Conservation (phyloP, 2,113 vertebrate genomes). For the Cryptomyrus ogoouensis region DNA sequence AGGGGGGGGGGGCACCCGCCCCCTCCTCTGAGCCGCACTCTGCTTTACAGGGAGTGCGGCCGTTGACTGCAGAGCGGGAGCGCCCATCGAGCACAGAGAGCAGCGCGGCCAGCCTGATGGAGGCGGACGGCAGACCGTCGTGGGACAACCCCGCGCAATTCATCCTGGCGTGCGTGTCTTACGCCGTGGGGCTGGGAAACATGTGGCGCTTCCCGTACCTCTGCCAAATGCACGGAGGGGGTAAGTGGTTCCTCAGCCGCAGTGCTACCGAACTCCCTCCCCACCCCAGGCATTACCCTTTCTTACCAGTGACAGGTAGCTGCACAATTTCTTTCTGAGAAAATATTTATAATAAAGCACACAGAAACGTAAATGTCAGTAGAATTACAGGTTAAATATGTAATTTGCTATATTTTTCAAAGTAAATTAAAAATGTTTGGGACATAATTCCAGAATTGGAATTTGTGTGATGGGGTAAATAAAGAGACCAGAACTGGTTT, state of each 20-base stretch:
- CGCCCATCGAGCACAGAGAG: neutral
- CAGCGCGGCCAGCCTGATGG: constrained; percentile 34
- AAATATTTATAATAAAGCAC: neutral
- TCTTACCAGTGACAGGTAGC: neutral
- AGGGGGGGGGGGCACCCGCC: neutral
- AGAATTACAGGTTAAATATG: neutral
- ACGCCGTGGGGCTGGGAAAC: constrained; percentile 87
- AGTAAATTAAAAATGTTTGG: neutral
- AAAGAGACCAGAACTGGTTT: neutral
- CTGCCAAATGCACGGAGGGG: constrained; percentile 91
- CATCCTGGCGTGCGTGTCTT: constrained; percentile 86
- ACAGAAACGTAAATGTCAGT: neutral
- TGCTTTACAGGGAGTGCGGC: neutral
- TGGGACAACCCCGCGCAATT: constrained; percentile 82
- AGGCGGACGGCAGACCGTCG: constrained; percentile 61
- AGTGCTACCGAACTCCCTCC: neutral
- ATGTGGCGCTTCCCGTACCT: constrained; percentile 95
- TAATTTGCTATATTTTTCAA: neutral
- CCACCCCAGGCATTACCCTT: neutral
- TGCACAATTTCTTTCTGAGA: neutral
- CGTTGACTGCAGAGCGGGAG: neutral
- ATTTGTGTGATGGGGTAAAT: neutral
- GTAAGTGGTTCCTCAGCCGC: constrained; percentile 46
- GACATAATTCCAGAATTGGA: neutral
- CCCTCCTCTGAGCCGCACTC: neutral